These are phyloP conservation scores for Emmelina monodactyla DNA, from an alignment of 2,888 invertebrate genomes.

Conservation along the genomic window DNA sequence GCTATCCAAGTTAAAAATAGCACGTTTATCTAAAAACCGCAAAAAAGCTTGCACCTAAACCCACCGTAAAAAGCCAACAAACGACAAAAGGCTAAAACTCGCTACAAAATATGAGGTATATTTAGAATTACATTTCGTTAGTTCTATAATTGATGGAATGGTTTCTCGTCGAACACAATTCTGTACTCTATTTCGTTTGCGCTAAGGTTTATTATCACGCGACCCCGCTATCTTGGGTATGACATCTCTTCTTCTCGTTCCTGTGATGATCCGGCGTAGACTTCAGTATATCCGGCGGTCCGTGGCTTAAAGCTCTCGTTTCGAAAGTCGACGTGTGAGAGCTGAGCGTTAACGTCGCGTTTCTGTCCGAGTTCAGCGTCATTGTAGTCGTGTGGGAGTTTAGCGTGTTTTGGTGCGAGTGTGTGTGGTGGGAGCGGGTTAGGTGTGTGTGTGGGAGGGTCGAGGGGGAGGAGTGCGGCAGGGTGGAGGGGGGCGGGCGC, in stretches of 20 bases:
- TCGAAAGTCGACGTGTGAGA: slow-evolving; percentile 47
- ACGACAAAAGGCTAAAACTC: too few relatives aligned
- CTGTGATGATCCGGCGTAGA: slow-evolving; percentile 84
- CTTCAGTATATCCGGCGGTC: slow-evolving; percentile 84
- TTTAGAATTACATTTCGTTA: slow-evolving; percentile 25
- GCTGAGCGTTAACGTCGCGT: slow-evolving; percentile 38
- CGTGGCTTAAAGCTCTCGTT: slow-evolving; percentile 44
- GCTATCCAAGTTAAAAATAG: too few relatives aligned
- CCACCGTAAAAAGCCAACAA: too few relatives aligned
- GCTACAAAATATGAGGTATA: slow-evolving; percentile 61
- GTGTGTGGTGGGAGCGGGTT: slow-evolving; percentile 30
- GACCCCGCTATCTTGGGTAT: slow-evolving; percentile 45
- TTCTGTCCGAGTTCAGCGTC: slow-evolving; percentile 44
- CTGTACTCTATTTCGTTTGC: not conserved
- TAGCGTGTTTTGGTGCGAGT: slow-evolving; percentile 64
- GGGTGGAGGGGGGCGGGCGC: slow-evolving; percentile 39
- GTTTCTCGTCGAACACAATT: slow-evolving; percentile 2
- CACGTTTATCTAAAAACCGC: too few relatives aligned
- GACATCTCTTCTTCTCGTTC: slow-evolving; percentile 44
- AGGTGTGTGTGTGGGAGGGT: slow-evolving; percentile 39
- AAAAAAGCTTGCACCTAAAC: too few relatives aligned
- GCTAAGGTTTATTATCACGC: slow-evolving; percentile 35
- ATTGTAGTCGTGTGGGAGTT: slow-evolving; percentile 65
- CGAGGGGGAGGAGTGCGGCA: slow-evolving; percentile 52
- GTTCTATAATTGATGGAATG: slow-evolving; percentile 25